phyloP scores from a whole-genome alignment of 2,113 vertebrate species.

The Mormyrus iriodes region DNA sequence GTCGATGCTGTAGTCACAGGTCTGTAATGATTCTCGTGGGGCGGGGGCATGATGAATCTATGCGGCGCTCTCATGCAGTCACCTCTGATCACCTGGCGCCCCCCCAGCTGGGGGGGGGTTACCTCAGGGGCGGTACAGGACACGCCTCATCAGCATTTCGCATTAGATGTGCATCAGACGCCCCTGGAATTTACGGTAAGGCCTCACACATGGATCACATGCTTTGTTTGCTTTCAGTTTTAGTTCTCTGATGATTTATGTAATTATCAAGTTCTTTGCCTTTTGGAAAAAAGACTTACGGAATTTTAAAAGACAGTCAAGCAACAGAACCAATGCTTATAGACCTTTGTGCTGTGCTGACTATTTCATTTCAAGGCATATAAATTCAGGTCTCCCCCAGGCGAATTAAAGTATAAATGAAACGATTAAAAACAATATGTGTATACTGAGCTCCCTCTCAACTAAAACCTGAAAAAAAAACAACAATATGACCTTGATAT shows the following conservation, averaged over 20 bases:
- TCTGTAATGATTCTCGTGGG: neutral
- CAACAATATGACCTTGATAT: neutral
- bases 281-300: neutral
- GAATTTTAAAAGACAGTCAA: neutral
- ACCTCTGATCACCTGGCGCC: neutral
- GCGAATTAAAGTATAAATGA: neutral
- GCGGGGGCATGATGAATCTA: neutral
- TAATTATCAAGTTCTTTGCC: neutral
- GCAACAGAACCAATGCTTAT: neutral
- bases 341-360: neutral
- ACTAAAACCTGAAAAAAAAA: too few relatives aligned
- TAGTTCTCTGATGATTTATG: neutral
- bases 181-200: neutral
- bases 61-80: neutral
- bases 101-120: neutral
- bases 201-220: neutral
- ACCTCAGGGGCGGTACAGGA: neutral
- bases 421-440: neutral
- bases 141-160: constrained; percentile 12
- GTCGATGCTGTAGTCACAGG: neutral
- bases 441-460: neutral
- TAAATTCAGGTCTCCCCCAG: neutral
- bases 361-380: neutral
- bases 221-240: neutral
- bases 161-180: neutral